Evolutionary conservation across 1,140 invertebrate species (phyloP).

Genomic region (Vollenhovia emeryi): DNA sequence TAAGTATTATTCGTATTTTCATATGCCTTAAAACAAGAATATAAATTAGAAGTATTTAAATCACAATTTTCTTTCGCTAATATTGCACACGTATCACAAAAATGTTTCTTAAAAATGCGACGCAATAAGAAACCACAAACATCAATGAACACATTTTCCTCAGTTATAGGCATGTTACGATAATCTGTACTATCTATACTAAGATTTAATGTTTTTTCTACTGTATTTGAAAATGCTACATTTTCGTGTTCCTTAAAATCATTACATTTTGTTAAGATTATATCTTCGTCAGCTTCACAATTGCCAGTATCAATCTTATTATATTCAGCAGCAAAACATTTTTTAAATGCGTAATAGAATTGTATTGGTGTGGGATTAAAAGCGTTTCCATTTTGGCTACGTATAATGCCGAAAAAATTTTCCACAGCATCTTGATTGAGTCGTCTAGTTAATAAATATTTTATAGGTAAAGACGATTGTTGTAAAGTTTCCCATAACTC

Average conservation of each 20-base stretch:
- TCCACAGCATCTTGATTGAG: background rate
- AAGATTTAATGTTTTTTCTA: too few species aligned
- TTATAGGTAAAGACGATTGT: background rate
- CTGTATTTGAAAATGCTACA: too few species aligned
- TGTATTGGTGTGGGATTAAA: conserved; percentile 5
- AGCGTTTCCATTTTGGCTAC: background rate
- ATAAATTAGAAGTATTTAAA: too few species aligned
- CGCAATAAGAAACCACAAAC: background rate
- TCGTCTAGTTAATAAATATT: conserved; percentile 9
- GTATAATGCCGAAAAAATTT: background rate
- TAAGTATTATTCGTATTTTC: too few species aligned
- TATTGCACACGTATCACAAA: background rate
- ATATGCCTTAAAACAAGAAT: too few species aligned
- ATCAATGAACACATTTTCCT: conserved; percentile 22
- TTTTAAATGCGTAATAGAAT: conserved; percentile 18
- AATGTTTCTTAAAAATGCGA: background rate
- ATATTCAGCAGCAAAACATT: background rate
- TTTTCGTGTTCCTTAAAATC: background rate
- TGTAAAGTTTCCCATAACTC: background rate
- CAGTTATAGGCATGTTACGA: background rate
- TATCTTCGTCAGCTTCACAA: background rate
- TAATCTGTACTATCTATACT: background rate
- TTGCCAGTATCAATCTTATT: background rate
- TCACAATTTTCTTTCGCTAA: background rate
- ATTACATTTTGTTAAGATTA: background rate